Percentiles rank a stretch among this genome's conserved stretches.
phyloP scores from a whole-genome alignment of 2,888 invertebrate genomes.

The Harpagoxenus sublaevis region DNA sequence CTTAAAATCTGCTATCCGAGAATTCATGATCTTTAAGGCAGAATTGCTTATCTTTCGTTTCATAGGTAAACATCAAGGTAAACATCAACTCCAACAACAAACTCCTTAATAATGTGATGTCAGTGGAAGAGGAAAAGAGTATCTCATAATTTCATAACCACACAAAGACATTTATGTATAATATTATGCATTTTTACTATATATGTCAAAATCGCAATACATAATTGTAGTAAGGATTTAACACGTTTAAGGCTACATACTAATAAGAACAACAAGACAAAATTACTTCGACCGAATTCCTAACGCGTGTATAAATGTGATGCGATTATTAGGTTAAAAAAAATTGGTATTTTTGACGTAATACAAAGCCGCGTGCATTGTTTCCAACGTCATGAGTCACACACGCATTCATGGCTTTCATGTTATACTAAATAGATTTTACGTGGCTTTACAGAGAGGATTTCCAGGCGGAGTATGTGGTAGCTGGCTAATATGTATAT shows the following conservation, averaged over 20 bases:
- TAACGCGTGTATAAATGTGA: not conserved
- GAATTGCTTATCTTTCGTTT: conserved; percentile 41
- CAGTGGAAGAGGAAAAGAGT: not conserved
- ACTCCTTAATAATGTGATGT: not conserved
- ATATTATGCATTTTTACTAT: not conserved
- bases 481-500: conserved; percentile 11
- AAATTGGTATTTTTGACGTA: conserved; percentile 22
- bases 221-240: not conserved
- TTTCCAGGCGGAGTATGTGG: not conserved
- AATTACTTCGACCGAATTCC: not conserved
- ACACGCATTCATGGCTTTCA: conserved; percentile 62
- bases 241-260: not conserved
- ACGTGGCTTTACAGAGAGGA: conserved; percentile 55
- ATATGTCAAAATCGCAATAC: not conserved
- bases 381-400: conserved; percentile 25
- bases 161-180: not conserved
- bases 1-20: not conserved
- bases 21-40: conserved; percentile 34
- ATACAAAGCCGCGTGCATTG: conserved; percentile 14
- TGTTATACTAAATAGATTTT: conserved; percentile 75
- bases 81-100: not conserved
- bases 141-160: not conserved
- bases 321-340: conserved; percentile 11
- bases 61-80: conserved; percentile 27
- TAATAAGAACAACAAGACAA: not conserved